These are phyloP conservation scores for Sciaenops ocellatus DNA, from an alignment of 2,797 vertebrate species.

Conservation along the genomic window DNA sequence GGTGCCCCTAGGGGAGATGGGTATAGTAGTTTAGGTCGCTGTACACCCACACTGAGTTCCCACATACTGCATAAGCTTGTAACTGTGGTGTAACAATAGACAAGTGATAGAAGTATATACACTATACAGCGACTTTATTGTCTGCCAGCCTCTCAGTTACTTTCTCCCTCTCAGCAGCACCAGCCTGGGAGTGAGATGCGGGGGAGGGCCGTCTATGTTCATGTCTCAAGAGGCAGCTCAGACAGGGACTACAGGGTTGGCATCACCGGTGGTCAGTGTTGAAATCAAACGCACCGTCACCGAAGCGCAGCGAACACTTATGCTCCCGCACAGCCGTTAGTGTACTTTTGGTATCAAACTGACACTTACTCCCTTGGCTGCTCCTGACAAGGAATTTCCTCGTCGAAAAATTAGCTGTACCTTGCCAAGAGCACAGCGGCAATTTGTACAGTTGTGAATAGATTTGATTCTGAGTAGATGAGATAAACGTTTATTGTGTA, in stretches of 20 bases:
- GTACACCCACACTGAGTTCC: conserved; percentile 77
- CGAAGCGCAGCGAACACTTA: conserved; percentile 83
- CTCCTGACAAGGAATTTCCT: conserved; percentile 83
- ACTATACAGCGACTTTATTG: conserved; percentile 66
- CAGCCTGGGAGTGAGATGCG: conserved; percentile 55
- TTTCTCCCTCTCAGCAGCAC: conserved; percentile 53
- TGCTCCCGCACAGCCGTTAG: conserved; percentile 83
- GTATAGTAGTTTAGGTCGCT: conserved; percentile 78
- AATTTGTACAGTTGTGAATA: conserved; percentile 82
- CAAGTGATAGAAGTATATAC: conserved; percentile 61
- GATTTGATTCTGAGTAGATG: conserved; percentile 75
- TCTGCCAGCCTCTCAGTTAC: conserved; percentile 64
- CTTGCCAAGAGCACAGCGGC: conserved; percentile 70
- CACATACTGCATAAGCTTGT: conserved; percentile 62
- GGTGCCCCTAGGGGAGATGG: conserved; percentile 72
- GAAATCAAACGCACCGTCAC: conserved; percentile 80
- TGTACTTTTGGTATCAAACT: conserved; percentile 78
- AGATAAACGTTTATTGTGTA: conserved; percentile 66
- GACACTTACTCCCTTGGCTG: conserved; percentile 85
- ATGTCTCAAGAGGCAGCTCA: conserved; percentile 75
- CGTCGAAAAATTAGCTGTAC: conserved; percentile 77
- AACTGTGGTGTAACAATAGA: conserved; percentile 69
- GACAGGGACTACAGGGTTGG: conserved; percentile 78
- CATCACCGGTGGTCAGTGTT: conserved; percentile 82
- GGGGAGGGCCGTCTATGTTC: conserved; percentile 61